Percentiles rank a stretch among this genome's conserved stretches.
Conservation (phyloP, 1,140 invertebrate species). For the Manduca sexta region DNA sequence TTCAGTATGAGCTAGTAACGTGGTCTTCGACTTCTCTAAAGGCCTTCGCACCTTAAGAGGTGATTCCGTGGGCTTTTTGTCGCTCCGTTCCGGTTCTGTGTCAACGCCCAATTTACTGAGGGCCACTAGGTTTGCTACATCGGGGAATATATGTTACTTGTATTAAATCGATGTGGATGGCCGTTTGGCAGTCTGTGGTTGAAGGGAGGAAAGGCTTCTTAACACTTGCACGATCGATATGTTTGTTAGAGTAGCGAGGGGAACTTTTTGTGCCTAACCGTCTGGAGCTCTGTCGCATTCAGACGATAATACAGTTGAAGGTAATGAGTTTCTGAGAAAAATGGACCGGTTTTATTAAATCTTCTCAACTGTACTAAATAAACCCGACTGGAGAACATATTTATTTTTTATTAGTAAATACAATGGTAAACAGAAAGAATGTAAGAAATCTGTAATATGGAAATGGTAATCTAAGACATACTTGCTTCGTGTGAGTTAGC, state of each 20-base stretch:
- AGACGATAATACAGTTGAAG: no score
- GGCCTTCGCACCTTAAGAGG: slow-evolving; percentile 58
- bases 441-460: no score
- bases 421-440: no score
- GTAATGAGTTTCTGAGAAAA: no score
- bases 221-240: background rate
- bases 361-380: no score
- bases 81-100: slow-evolving; percentile 56
- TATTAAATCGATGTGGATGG: background rate
- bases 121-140: slow-evolving; percentile 69
- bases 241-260: background rate
- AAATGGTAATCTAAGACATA: no score
- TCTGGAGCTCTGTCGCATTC: no score
- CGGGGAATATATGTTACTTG: slow-evolving; percentile 23
- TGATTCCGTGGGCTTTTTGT: slow-evolving; percentile 62
- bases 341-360: no score
- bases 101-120: slow-evolving; percentile 70
- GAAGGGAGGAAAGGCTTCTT: background rate
- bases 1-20: slow-evolving; percentile 63
- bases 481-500: no score
- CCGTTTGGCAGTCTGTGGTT: no score
- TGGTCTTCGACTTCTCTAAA: slow-evolving; percentile 67
- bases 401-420: no score
- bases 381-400: no score
- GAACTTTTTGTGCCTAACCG: background rate